Percentiles rank a stretch among this genome's conserved stretches.
Conservation (phyloP, 2,113 vertebrate genomes). For the Melanerpes formicivorus region DNA sequence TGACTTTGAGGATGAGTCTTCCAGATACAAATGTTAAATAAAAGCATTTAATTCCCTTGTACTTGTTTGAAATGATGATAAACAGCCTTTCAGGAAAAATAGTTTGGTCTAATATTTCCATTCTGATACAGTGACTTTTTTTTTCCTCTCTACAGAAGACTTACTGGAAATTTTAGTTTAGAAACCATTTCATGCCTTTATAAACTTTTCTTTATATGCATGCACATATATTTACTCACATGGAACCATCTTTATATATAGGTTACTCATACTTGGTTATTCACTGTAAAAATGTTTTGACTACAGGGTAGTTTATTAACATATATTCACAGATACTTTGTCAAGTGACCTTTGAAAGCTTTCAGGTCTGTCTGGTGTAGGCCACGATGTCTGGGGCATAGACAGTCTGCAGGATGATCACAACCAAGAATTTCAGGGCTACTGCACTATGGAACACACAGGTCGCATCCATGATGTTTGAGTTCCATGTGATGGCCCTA, state of each 20-base stretch:
- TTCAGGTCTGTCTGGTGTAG: not conserved
- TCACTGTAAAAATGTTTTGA: not conserved
- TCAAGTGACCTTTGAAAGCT: not conserved
- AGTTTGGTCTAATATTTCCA: not conserved
- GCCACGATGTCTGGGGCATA: too few species aligned
- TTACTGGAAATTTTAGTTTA: not conserved
- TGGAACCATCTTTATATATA: not conserved
- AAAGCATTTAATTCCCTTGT: conserved; percentile 14
- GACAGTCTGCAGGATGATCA: too few species aligned
- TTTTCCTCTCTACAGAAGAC: not conserved
- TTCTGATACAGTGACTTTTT: not conserved
- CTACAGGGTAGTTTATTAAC: not conserved
- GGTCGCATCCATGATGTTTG: too few species aligned
- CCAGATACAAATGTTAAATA: conserved; percentile 20
- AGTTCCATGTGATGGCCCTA: too few species aligned
- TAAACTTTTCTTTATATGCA: not conserved
- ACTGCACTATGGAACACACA: too few species aligned
- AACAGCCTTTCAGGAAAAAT: not conserved
- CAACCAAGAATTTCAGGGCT: too few species aligned
- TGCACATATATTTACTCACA: not conserved
- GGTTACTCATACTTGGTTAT: not conserved
- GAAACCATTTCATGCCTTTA: not conserved
- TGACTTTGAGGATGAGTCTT: conserved; percentile 6
- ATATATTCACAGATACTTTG: not conserved
- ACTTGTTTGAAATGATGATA: not conserved